Evolutionary conservation across 2,888 invertebrate genomes (phyloP), one percentile per base, ranked within the genome.

Genomic region (Dermolepida albohirtum): DNA sequence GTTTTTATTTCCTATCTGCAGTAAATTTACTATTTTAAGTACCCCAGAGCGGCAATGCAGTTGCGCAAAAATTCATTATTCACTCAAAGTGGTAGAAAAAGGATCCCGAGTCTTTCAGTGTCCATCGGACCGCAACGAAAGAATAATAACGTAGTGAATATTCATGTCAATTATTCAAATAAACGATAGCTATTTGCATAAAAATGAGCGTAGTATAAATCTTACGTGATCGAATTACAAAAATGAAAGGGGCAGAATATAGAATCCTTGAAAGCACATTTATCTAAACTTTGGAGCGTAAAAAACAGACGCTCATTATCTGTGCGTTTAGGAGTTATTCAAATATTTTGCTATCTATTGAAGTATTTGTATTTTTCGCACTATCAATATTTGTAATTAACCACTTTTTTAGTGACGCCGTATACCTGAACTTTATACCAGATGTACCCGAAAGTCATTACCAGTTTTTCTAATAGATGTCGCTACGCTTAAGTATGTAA

Each of bases 111-210:
- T 40, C 17, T 55, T 22, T 34, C 49, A 29, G 16, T 17, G 39
- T 50, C 27, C 16, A 49, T 49, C 63, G 39, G 29, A 63, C 27
- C 49, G 17, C 49, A n/a, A 40, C 39, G 49, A 50, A 40, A 49
- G 63, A 50, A 63, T 63, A 63, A 63, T 50, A 50, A 41, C 43
- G 52, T 40, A 34, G 52, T 64, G 64, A 64, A 64, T 64, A 64
- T 64, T 64, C 64, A 64, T 52, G 64, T 52, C 64, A 64, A 64
- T 64, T 64, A 64, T 64, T 64, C 64, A 50, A 52, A 52, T 51
- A 41, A 52, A 52, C 17, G 64, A 52, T 39, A 39, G 51, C 43
- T 43, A 64, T 64, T 64, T 52, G 41, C 52, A 51, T 64, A 52
- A 64, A 64, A 52, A 64, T 49, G 39, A 52, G 41, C 14, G 39